Percentiles rank a stretch among this genome's conserved stretches.
Conservation (phyloP, 2,113 vertebrate species). For the Malurus cyaneus region DNA sequence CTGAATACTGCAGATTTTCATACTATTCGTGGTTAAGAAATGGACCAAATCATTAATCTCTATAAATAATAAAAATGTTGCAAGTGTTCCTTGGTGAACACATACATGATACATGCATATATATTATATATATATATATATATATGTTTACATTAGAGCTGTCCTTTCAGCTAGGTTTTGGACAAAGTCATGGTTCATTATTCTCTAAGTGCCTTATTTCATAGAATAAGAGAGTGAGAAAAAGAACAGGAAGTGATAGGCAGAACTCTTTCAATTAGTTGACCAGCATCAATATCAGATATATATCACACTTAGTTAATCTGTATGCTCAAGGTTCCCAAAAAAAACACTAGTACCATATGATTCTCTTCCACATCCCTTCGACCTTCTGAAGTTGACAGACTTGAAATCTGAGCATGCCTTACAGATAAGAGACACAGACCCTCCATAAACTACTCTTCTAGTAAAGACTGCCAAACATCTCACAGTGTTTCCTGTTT, state of each 20-base stretch:
- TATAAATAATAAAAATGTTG: not conserved
- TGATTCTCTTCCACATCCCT: not conserved
- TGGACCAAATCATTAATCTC: not conserved
- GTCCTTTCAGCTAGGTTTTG: not conserved
- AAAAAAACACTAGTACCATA: not conserved
- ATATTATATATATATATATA: too few species aligned
- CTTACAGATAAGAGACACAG: not conserved
- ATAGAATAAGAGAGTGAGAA: not conserved
- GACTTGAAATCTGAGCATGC: not conserved
- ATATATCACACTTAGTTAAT: not conserved
- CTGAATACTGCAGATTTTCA: not conserved
- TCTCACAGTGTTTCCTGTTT: not conserved
- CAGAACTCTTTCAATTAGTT: not conserved
- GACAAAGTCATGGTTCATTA: not conserved
- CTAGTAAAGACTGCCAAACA: not conserved
- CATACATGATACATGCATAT: accelerated
- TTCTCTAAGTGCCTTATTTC: not conserved
- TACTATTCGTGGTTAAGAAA: not conserved
- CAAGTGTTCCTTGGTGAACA: not conserved
- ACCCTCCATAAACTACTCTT: not conserved
- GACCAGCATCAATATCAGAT: not conserved
- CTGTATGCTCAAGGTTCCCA: not conserved
- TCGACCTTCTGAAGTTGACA: not conserved
- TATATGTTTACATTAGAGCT: not conserved
- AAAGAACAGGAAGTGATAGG: not conserved